These are phyloP conservation scores for Rhinoraja longicauda DNA, from an alignment of 2,797 vertebrate genomes.

Conservation along the genomic window DNA sequence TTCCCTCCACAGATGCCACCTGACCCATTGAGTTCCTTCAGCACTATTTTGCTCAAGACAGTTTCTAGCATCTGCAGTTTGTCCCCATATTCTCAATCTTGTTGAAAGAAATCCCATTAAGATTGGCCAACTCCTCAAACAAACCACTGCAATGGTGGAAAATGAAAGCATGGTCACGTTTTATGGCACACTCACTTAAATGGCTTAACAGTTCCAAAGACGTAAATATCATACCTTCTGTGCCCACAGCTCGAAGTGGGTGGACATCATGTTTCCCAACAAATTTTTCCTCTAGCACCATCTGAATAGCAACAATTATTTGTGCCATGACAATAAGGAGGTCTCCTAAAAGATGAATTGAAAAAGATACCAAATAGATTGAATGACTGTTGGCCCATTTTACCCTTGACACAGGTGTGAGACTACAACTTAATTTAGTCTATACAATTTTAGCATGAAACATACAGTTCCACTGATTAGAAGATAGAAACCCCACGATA, in stretches of 20 bases:
- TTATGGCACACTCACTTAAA: not conserved
- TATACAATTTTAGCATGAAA: no score
- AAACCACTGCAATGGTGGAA: not conserved
- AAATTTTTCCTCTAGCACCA: conserved; percentile 92
- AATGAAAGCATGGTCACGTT: not conserved
- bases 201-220: not conserved
- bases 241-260: conserved; percentile 80
- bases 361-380: not conserved
- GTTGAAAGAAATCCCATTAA: not conserved
- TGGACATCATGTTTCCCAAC: conserved; percentile 84
- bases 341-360: conserved; percentile 62
- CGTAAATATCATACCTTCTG: conserved; percentile 64
- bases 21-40: no score
- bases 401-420: no score
- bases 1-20: no score
- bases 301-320: conserved; percentile 78
- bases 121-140: not conserved
- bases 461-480: no score
- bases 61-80: no score
- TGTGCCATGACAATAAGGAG: conserved; percentile 91
- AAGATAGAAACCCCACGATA: no score
- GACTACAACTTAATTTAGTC: no score
- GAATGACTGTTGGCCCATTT: not conserved
- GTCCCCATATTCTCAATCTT: not conserved
- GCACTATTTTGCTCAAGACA: no score